phyloP scores from a whole-genome alignment of 2,113 vertebrate species.

The Cyphomyrus discorhynchus region DNA sequence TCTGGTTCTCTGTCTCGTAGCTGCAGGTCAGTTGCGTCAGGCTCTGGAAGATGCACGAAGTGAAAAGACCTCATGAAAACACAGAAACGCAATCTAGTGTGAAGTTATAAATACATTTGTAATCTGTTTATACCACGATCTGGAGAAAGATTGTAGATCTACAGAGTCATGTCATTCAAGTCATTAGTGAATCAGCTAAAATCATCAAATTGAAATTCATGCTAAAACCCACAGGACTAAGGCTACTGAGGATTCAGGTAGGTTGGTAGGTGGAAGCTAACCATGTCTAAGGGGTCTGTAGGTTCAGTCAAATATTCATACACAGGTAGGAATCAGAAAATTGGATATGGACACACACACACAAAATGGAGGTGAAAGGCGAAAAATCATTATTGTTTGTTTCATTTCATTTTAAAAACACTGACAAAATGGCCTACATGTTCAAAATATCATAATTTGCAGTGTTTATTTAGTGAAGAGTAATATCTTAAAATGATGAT shows the following conservation, averaged over 20 bases:
- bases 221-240: not conserved
- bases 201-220: not conserved
- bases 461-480: no score
- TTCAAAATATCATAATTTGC: not conserved
- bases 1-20: conserved; percentile 74
- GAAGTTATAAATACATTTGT: not conserved
- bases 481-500: not conserved
- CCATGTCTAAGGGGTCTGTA: no score
- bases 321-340: no score
- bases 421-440: not conserved
- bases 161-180: not conserved
- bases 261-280: not conserved
- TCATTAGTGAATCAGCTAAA: not conserved
- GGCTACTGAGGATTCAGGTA: not conserved
- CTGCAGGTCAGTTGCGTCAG: conserved; percentile 75
- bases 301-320: no score
- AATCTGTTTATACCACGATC: not conserved
- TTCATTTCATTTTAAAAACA: not conserved
- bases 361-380: no score
- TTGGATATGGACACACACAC: no score
- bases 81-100: not conserved
- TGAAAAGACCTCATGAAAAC: not conserved
- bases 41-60: conserved; percentile 54
- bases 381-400: no score
- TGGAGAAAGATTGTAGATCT: no score